These are phyloP conservation scores for Synergus umbraculus DNA, from an alignment of 2,888 invertebrate species.

Conservation along the genomic window DNA sequence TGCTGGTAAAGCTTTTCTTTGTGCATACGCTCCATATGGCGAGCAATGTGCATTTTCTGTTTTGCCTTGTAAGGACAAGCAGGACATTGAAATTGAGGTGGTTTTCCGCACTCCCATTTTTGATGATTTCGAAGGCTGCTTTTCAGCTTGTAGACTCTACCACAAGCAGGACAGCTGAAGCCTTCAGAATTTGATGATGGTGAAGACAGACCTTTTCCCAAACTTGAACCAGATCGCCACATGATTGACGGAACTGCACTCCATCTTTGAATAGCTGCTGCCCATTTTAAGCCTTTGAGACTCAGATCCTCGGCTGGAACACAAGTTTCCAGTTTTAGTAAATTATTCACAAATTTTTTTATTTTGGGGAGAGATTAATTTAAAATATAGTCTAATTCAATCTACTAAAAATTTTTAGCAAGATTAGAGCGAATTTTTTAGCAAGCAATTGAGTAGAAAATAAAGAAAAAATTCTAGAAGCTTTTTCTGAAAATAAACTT, in stretches of 20 bases:
- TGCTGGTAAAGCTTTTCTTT: constrained; percentile 63
- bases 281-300: constrained; percentile 83
- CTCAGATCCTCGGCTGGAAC: constrained; percentile 84
- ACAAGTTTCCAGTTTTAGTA: constrained; percentile 69
- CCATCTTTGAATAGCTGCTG: constrained; percentile 82
- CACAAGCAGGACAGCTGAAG: constrained; percentile 87
- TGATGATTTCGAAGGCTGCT: constrained; percentile 72
- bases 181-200: constrained; percentile 68
- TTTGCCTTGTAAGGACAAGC: constrained; percentile 67
- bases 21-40: constrained; percentile 72
- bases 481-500: not conserved
- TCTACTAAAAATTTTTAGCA: not conserved
- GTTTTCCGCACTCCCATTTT: constrained; percentile 76
- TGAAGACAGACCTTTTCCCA: constrained; percentile 65
- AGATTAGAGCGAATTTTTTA: not conserved
- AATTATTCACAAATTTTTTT: not conserved
- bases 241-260: constrained; percentile 72
- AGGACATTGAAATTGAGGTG: constrained; percentile 74
- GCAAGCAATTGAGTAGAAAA: not conserved
- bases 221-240: constrained; percentile 71
- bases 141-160: constrained; percentile 79
- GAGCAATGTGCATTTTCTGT: constrained; percentile 69
- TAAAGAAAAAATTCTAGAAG: not conserved
- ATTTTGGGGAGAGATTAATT: not conserved
- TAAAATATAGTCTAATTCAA: not conserved